Base-by-base conservation (phyloP, 2,888 invertebrate genomes). In the Leuctra nigra region DNA sequence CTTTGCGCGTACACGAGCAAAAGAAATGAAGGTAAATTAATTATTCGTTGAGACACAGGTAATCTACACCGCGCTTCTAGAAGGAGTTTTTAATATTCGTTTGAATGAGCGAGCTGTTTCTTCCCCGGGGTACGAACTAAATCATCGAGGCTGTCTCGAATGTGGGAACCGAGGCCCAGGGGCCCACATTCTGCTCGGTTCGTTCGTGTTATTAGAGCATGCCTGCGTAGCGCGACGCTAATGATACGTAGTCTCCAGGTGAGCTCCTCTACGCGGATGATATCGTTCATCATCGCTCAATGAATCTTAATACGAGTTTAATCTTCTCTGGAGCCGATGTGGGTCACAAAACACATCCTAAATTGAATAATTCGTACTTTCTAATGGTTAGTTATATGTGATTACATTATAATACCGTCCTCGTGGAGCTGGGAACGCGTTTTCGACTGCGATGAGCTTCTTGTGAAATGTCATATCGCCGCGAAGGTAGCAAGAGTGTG, bases 321-420 rank as follows among this genome's bases (percentile, higher is more conserved):
- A 44, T 44, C 44, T 44, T 20, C 6, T 20, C 7, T 3, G n/a
- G 44, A 18, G 35, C 33, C 20, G 20, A 50, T 50, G 50, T 50
- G 50, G 50, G 50, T 50, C 50, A 50, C 50, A 50, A 33, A 50
- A 50, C 50, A 20, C 35, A 50, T 50, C 50, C 29, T 33, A 50
- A 50, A 50, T 50, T 50, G 50, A 50, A 50, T 50, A 50, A 50
- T 50, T 50, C 33, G 50, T 35, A 50, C 50, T 50, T 50, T 50
- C 50, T 50, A 35, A 50, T 14, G 22, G 20, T n/a, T 23, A 23
- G 44, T 44, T 23, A 23, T 22, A n/a, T 44, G 23, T 44, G 18
- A 39, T 39, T 39, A 39, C 11, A 9, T 7, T 14, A 9, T 16
- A n/a, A n/a, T n/a, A n/a, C n/a, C 16, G 44, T 23, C n/a, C 9